These are phyloP conservation scores for Dolichotis patagonum DNA, from an alignment of 2,113 vertebrate genomes.

Conservation along the genomic window DNA sequence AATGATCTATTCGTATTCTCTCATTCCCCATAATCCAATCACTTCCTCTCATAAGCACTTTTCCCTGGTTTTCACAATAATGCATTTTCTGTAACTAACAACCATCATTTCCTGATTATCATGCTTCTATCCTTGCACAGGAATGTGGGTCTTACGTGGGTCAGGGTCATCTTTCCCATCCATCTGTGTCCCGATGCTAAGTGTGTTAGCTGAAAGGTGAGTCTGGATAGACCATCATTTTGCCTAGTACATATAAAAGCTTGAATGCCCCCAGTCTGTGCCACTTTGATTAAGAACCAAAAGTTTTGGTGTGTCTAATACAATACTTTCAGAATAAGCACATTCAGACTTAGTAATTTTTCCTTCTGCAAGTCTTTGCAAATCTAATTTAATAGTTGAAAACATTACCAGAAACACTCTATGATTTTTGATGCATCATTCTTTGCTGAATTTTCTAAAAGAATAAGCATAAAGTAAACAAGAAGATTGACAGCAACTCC, in stretches of 20 bases:
- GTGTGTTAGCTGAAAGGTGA: conserved; percentile 85
- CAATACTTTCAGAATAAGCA: conserved; percentile 46
- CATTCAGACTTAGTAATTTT: conserved; percentile 43
- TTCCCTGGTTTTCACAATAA: conserved; percentile 94
- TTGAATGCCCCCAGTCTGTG: conserved; percentile 62
- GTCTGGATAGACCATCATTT: conserved; percentile 96
- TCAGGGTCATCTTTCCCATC: conserved; percentile 91
- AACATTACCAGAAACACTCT: conserved; percentile 2
- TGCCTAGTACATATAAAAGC: conserved; percentile 84
- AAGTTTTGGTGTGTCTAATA: conserved; percentile 46
- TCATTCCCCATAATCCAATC: conserved; percentile 94
- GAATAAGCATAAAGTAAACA: conserved; percentile 18
- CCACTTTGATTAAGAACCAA: conserved; percentile 64
- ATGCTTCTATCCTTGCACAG: conserved; percentile 97
- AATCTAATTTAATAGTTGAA: conserved; percentile 54
- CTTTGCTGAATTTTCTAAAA: neutral
- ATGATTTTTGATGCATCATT: neutral
- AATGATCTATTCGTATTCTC: conserved; percentile 88
- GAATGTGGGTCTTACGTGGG: conserved; percentile 94
- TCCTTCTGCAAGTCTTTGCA: neutral
- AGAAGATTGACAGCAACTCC: conserved; percentile 1
- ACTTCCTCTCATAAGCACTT: conserved; percentile 95
- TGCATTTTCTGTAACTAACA: conserved; percentile 99
- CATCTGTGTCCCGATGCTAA: conserved; percentile 89
- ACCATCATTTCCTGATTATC: conserved; percentile 99